These are phyloP conservation scores for Papilio aristodemus DNA, from an alignment of 1,140 invertebrate genomes.

Conservation along the genomic window DNA sequence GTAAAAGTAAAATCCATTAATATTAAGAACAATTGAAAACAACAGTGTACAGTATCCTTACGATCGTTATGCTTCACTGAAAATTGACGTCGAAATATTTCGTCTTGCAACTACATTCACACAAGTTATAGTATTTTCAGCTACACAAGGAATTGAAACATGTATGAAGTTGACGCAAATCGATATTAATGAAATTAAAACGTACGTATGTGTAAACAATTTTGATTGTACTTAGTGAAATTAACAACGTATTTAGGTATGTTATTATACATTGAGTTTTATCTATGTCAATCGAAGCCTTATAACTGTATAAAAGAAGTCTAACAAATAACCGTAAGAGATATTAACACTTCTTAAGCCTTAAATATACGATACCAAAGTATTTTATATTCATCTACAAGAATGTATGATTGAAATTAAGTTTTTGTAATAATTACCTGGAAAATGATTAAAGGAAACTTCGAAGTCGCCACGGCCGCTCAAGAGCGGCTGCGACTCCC, in stretches of 20 bases:
- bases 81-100: conserved; percentile 54
- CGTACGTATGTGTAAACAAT: conserved; percentile 19
- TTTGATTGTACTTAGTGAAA: conserved; percentile 35
- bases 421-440: conserved; percentile 82
- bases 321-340: conserved; percentile 46
- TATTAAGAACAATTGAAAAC: conserved; percentile 43
- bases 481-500: conserved; percentile 94
- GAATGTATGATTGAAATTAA: conserved; percentile 13
- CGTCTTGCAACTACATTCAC: conserved; percentile 64
- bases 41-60: conserved; percentile 45
- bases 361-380: conserved; percentile 28
- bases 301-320: conserved; percentile 45
- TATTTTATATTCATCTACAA: conserved; percentile 26
- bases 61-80: conserved; percentile 65
- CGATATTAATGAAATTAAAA: conserved; percentile 37
- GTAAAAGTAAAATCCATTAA: conserved; percentile 61
- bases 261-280: background rate
- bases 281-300: conserved; percentile 45
- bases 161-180: conserved; percentile 55
- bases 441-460: conserved; percentile 89
- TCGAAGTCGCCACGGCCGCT: conserved; percentile 89
- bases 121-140: conserved; percentile 41
- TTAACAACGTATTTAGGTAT: background rate
- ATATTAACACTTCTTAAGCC: conserved; percentile 29
- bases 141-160: conserved; percentile 38